phyloP scores from a whole-genome alignment of 2,797 vertebrate species.

The Parambassis ranga region DNA sequence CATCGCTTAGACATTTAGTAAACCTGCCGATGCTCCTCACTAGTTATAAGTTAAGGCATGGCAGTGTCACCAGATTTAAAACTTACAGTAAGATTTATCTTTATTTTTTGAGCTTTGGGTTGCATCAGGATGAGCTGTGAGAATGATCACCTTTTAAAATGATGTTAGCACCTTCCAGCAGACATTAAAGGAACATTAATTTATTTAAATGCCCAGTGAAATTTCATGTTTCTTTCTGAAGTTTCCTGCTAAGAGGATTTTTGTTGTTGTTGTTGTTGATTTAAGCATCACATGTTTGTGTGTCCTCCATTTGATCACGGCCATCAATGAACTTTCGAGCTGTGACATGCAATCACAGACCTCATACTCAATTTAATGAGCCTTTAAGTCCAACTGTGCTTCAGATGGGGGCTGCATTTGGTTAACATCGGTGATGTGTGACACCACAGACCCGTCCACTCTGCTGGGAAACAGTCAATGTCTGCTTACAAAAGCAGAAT shows the following conservation, averaged over 20 bases:
- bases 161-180: too few species aligned
- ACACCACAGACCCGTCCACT: constrained; percentile 26
- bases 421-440: constrained; percentile 7
- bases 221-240: too few species aligned
- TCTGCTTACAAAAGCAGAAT: constrained; percentile 27
- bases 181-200: too few species aligned
- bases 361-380: background rate
- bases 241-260: too few species aligned
- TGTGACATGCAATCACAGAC: constrained; percentile 37
- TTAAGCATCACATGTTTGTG: background rate
- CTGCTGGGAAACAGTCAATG: constrained; percentile 14
- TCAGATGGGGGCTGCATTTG: background rate
- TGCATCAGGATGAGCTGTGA: background rate
- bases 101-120: background rate
- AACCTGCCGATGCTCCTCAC: too few species aligned
- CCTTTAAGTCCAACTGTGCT: background rate
- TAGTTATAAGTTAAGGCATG: too few species aligned
- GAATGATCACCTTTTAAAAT: background rate
- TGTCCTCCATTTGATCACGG: background rate
- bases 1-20: too few species aligned
- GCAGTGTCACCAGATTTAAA: too few species aligned
- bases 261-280: too few species aligned
- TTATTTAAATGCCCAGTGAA: too few species aligned
- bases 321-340: constrained; percentile 48
- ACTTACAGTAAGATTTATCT: too few species aligned